phyloP scores from a whole-genome alignment of 2,888 invertebrate genomes.

The Idaea dimidiata region DNA sequence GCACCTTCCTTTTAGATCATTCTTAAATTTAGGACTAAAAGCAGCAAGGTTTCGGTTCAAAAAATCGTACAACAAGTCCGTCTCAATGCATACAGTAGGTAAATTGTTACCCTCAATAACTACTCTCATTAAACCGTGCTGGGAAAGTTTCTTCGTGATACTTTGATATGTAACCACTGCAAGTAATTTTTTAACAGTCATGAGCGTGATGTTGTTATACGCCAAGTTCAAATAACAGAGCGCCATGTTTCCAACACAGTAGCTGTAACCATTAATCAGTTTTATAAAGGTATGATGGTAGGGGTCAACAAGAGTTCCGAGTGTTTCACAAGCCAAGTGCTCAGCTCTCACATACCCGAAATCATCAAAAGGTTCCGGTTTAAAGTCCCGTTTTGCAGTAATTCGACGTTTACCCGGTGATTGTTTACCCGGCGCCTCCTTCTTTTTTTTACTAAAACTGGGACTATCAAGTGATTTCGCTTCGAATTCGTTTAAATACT shows the following conservation, averaged over 20 bases:
- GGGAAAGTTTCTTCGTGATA: constrained; percentile 21
- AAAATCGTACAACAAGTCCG: constrained; percentile 32
- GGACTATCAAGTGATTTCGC: constrained; percentile 27
- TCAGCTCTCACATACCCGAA: constrained; percentile 33
- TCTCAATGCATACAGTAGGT: constrained; percentile 39
- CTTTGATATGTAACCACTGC: constrained; percentile 44
- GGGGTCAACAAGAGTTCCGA: constrained; percentile 45
- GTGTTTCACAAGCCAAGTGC: constrained; percentile 31
- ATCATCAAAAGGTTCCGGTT: constrained; percentile 21
- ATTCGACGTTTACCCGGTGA: not conserved
- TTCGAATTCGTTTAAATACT: constrained; percentile 23
- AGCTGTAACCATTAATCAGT: constrained; percentile 27
- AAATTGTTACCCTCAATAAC: constrained; percentile 53
- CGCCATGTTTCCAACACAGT: constrained; percentile 47
- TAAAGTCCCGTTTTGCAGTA: not conserved
- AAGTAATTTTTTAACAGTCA: constrained; percentile 39
- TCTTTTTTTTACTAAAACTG: constrained; percentile 8
- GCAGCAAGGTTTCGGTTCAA: constrained; percentile 25
- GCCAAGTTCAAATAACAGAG: constrained; percentile 55
- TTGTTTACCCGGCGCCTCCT: not conserved
- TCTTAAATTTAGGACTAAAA: constrained; percentile 10
- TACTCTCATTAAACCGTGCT: constrained; percentile 45
- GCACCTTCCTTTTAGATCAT: not conserved
- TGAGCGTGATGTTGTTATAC: constrained; percentile 49
- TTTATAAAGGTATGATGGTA: constrained; percentile 30